Evolutionary conservation across 2,888 invertebrate species (phyloP).

Genomic region (Idaea straminata): DNA sequence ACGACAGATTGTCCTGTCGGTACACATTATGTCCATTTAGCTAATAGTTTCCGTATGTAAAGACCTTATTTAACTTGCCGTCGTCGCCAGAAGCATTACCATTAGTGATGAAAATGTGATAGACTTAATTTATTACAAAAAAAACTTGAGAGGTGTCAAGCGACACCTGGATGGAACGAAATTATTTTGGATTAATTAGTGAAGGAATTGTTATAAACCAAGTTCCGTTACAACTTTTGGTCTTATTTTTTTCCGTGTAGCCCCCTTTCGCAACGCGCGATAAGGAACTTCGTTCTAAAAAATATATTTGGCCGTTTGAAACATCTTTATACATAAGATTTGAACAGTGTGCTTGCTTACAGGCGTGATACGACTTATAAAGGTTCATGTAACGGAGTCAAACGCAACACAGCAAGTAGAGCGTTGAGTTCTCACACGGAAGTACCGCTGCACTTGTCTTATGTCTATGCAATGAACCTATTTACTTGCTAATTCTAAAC

Average conservation of each 20-base stretch:
- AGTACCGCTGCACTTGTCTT: conserved; percentile 57
- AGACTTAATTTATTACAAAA: too few relatives aligned
- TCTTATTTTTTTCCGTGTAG: too few relatives aligned
- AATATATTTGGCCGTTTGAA: too few relatives aligned
- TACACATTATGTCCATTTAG: conserved; percentile 5
- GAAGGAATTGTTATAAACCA: too few relatives aligned
- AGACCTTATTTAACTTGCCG: not conserved
- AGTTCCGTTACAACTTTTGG: too few relatives aligned
- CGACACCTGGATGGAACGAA: too few relatives aligned
- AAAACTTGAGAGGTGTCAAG: too few relatives aligned
- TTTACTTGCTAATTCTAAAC: conserved; percentile 11
- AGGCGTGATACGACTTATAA: conserved; percentile 30
- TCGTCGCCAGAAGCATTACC: not conserved
- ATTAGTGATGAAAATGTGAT: not conserved
- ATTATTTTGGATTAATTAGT: too few relatives aligned
- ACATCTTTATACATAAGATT: too few relatives aligned
- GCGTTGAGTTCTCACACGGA: conserved; percentile 72
- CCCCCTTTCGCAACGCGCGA: too few relatives aligned
- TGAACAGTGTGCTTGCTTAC: conserved; percentile 11
- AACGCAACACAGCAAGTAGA: conserved; percentile 58
- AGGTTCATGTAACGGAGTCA: conserved; percentile 47
- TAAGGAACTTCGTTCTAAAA: too few relatives aligned
- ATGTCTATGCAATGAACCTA: conserved; percentile 54
- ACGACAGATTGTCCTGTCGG: conserved; percentile 31
- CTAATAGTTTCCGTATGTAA: conserved; percentile 3